phyloP scores from a whole-genome alignment of 2,113 vertebrate genomes.

The Micromys minutus region DNA sequence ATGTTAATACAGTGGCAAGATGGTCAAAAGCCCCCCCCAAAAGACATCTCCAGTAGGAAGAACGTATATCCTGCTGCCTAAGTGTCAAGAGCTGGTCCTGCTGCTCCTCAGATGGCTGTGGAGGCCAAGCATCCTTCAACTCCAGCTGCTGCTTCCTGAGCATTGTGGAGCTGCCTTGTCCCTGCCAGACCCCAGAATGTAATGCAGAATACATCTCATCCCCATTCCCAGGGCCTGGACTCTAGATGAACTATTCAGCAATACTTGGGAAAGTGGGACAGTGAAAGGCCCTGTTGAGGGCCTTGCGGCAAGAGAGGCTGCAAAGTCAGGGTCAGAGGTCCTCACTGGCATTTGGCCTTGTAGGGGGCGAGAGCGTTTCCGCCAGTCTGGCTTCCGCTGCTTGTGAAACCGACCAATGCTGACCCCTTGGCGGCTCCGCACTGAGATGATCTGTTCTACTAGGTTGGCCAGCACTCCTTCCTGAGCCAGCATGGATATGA shows the following conservation, averaged over 20 bases:
- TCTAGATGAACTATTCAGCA: conserved; percentile 65
- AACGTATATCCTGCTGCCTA: conserved; percentile 68
- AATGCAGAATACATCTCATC: neutral
- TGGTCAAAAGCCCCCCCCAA: conserved; percentile 59
- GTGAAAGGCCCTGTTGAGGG: conserved; percentile 42
- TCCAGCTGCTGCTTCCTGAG: conserved; percentile 9
- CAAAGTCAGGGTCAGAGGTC: conserved; percentile 59
- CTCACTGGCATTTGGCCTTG: conserved; percentile 97
- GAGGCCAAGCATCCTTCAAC: neutral
- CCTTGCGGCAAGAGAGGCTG: conserved; percentile 58
- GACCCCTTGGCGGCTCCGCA: conserved; percentile 96
- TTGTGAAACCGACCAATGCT: conserved; percentile 99
- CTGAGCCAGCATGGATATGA: conserved; percentile 98
- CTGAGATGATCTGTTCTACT: conserved; percentile 99
- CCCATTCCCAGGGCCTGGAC: conserved; percentile 26
- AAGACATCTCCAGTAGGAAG: conserved; percentile 74
- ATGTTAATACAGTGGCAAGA: conserved; percentile 58
- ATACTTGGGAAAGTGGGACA: conserved; percentile 73
- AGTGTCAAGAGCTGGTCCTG: conserved; percentile 54
- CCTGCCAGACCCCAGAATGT: neutral
- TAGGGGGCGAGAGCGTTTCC: conserved; percentile 98
- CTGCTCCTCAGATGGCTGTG: conserved; percentile 73
- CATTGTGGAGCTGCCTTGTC: neutral
- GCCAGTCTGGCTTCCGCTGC: conserved; percentile 97
- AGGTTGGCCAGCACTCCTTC: conserved; percentile 99